Evolutionary conservation across 2,888 invertebrate species (phyloP).

Genomic region (Agrochola macilenta): DNA sequence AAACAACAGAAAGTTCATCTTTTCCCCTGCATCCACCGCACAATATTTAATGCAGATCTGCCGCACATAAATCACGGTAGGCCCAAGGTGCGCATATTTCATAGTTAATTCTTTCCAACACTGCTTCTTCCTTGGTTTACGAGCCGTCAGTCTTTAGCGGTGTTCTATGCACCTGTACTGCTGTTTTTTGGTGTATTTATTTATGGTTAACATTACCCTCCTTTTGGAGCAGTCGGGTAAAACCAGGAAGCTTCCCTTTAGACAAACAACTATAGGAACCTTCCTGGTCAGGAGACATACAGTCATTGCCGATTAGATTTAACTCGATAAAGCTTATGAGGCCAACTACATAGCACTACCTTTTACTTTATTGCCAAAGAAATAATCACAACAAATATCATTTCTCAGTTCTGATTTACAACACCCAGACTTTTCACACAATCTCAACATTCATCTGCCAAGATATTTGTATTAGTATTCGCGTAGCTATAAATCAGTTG

Average conservation of each 20-base stretch:
- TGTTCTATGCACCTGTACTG: slow-evolving; percentile 78
- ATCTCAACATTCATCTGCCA: slow-evolving; percentile 52
- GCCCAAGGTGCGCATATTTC: slow-evolving; percentile 88
- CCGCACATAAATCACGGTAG: slow-evolving; percentile 87
- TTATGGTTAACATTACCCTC: neutral
- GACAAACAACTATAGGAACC: no score
- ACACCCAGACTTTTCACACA: slow-evolving; percentile 40
- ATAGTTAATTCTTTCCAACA: slow-evolving; percentile 89
- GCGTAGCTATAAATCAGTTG: slow-evolving; percentile 86
- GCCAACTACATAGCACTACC: neutral
- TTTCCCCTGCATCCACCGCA: slow-evolving; percentile 65
- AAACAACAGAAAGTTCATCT: slow-evolving; percentile 55
- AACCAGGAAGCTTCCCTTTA: neutral
- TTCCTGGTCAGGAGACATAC: neutral
- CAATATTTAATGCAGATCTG: slow-evolving; percentile 82
- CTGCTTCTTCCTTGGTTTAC: slow-evolving; percentile 80
- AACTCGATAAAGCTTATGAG: neutral
- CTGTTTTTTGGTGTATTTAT: slow-evolving; percentile 40
- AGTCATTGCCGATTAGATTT: neutral
- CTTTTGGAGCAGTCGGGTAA: no score
- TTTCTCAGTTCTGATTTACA: slow-evolving; percentile 20
- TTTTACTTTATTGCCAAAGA: slow-evolving; percentile 1
- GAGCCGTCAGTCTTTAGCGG: slow-evolving; percentile 80
- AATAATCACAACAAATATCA: neutral
- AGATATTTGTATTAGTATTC: slow-evolving; percentile 78